A percentile compares a stretch with the other conserved stretches of the same genome.
These are phyloP conservation scores for Adineta ricciae DNA, from an alignment of 2,888 invertebrate species.

Conservation along the genomic window DNA sequence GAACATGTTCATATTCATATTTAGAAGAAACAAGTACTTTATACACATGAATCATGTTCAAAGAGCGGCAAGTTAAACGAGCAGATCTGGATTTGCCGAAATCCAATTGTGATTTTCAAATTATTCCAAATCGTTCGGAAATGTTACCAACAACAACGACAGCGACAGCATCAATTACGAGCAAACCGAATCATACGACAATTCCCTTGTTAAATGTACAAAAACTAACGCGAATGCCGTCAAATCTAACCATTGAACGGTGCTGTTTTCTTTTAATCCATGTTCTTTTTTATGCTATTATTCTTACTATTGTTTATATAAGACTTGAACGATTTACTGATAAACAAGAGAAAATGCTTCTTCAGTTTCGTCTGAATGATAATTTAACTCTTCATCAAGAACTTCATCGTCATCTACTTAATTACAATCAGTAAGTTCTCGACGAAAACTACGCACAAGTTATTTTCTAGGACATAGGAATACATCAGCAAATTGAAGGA, in stretches of 20 bases:
- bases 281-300: background rate
- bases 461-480: too few relatives aligned
- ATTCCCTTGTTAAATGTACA: background rate
- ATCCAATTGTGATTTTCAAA: background rate
- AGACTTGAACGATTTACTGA: background rate
- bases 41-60: background rate
- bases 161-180: background rate
- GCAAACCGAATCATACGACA: background rate
- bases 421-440: background rate
- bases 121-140: background rate
- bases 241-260: background rate
- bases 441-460: background rate
- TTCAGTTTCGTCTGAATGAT: background rate
- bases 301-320: background rate
- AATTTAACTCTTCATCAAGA: background rate
- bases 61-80: background rate
- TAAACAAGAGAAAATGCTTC: constrained; percentile 12
- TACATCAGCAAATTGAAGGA: background rate
- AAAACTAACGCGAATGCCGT: background rate
- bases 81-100: background rate
- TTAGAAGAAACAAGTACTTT: background rate
- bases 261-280: constrained; percentile 5
- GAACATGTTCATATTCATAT: background rate
- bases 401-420: background rate
- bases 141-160: background rate